Evolutionary conservation across 2,888 invertebrate species (phyloP), one percentile per base, ranked within the genome.

Genomic region (Xanthia icteritia): DNA sequence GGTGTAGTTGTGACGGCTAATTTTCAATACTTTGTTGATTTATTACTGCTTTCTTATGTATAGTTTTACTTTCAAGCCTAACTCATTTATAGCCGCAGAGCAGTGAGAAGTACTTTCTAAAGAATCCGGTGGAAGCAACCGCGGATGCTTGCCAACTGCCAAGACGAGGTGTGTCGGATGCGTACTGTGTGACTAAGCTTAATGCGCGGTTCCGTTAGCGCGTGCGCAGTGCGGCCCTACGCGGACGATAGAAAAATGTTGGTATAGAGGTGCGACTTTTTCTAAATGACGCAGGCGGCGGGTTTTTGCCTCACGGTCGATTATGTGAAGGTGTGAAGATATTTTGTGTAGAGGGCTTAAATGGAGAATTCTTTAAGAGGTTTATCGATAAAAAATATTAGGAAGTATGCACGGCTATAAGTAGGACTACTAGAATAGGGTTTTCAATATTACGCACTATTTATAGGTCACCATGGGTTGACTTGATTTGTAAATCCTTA

Each of bases 41-140:
- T 15, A 51, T 23, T 23, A 51, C 36, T 63, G 63, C 75, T 71
- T 58, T 84, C 36, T 60, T 66, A 74, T 70, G 39, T 77, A 23
- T 54, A 56, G 68, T 77, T 78, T 77, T 81, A 81, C 73, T 81
- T 81, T 83, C 71, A 77, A 73, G 65, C 58, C 65, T 58, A 65
- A 61, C 64, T 76, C n/a, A 81, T 77, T 78, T 79, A 67, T 70
- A 79, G 68, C 80, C 73, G 73, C 60, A 69, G 60, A 56, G 31
- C 48, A 65, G 8, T 68, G 2, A n/a, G 9, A 63, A 70, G 85
- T 89, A 90, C 91, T 93, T 93, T 94, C 92, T 91, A 91, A 94
- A 93, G 94, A 94, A 95, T 93, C 92, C 92, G 90, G 89, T 92
- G 94, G 93, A 94, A 94, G 94, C 86, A 89, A 91, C 84, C 73